phyloP scores from a whole-genome alignment of 1,140 invertebrate species.

The Delia radicum region DNA sequence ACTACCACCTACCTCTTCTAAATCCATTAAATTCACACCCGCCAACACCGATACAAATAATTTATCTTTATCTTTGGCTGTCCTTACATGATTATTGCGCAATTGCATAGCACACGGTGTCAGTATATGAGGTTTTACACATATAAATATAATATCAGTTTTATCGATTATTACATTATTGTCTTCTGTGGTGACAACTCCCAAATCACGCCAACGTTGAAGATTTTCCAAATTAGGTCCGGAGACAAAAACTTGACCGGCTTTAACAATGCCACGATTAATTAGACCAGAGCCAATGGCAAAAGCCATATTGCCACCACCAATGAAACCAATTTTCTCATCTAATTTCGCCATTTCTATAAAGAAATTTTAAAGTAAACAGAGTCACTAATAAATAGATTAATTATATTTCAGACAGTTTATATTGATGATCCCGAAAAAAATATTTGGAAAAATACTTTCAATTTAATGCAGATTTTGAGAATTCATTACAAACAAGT shows the following conservation, averaged over 20 bases:
- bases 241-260: slow-evolving; percentile 60
- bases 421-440: too few species aligned
- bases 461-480: too few species aligned
- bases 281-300: slow-evolving; percentile 81
- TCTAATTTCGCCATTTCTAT: slow-evolving; percentile 51
- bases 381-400: too few species aligned
- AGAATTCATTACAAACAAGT: too few species aligned
- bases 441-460: too few species aligned
- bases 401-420: too few species aligned
- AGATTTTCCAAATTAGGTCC: slow-evolving; percentile 68
- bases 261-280: slow-evolving; percentile 60
- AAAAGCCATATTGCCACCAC: slow-evolving; percentile 92
- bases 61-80: slow-evolving; percentile 58
- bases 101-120: slow-evolving; percentile 59
- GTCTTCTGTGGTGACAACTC: slow-evolving; percentile 60
- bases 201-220: slow-evolving; percentile 65
- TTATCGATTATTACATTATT: slow-evolving; percentile 66
- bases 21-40: slow-evolving; percentile 69
- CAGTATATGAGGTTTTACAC: slow-evolving; percentile 83
- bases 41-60: slow-evolving; percentile 78
- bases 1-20: slow-evolving; percentile 64
- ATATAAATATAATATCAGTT: slow-evolving; percentile 77
- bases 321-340: slow-evolving; percentile 80
- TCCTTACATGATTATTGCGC: slow-evolving; percentile 38
- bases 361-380: not conserved